These are phyloP conservation scores for Synanthedon tipuliformis DNA, from an alignment of 2,888 invertebrate species.

Conservation along the genomic window DNA sequence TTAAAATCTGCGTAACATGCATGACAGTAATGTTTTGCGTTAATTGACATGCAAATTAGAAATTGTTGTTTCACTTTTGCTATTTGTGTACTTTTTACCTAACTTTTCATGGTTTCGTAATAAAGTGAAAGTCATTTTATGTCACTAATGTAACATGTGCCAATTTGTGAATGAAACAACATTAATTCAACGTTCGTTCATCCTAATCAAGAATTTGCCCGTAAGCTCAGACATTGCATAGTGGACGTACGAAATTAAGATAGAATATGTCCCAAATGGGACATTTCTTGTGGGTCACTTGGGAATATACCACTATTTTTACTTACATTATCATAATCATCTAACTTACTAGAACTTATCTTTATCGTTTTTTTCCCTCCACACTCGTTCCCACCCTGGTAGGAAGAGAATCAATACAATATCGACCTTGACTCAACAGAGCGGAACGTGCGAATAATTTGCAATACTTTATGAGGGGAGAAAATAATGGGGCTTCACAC, in stretches of 20 bases:
- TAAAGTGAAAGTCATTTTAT: neutral
- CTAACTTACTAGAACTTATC: no score
- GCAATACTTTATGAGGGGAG: slow-evolving; percentile 21
- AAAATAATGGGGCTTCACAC: neutral
- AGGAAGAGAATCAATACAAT: slow-evolving; percentile 36
- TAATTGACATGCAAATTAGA: neutral
- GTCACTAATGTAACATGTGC: neutral
- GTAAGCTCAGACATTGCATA: no score
- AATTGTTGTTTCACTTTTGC: neutral
- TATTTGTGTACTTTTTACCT: neutral
- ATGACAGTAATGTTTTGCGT: neutral
- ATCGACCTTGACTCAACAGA: slow-evolving; percentile 49
- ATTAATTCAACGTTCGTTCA: no score
- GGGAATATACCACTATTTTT: no score
- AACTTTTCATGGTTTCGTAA: neutral
- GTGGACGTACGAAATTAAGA: no score
- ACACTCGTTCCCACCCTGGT: slow-evolving; percentile 21
- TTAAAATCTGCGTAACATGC: no score
- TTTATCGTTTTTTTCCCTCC: neutral
- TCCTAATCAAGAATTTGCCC: no score
- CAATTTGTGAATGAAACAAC: no score
- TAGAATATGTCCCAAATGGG: no score
- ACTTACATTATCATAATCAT: no score
- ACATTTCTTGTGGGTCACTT: no score
- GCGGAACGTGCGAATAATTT: slow-evolving; percentile 42